Evolutionary conservation across 2,888 invertebrate species (phyloP), one percentile per base, ranked within the genome.

Genomic region (Drosophila trichaetosa): DNA sequence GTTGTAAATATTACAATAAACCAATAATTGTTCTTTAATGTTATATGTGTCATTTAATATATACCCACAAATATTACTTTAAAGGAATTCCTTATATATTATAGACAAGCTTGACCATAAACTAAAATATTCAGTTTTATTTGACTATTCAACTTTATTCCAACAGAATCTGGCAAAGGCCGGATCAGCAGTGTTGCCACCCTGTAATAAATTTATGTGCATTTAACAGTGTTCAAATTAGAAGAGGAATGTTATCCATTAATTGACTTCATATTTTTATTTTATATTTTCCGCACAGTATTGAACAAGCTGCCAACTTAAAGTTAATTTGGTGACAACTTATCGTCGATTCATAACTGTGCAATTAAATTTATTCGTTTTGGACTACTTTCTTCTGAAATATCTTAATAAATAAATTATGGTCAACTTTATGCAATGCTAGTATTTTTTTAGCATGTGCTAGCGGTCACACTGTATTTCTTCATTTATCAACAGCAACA

Each of bases 381-480:
- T 46, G 7, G 13, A 21, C 3, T n/a, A 40, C 7, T 46, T 13
- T 13, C 13, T 21, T 13, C 13, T 1, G 7, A 21, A 21, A 46
- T 21, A 46, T 21, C 21, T 10, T 33, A 33, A 33, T 33, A 4
- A 33, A 33, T 33, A 33, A 33, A 33, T 3, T 24, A 24, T 46
- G 46, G 24, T 24, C 8, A 46, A 8, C 24, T 46, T 46, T 46
- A 24, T 4, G 16, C 16, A 24, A 31, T 31, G 0, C 21, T 42
- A 31, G 57, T 57, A 57, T 57, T 42, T 40, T 24, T 7, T 13
- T 16, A 16, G 6, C n/a, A 40, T 1, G 8, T 34, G 10, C 3
- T 2, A 10, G 4, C 49, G 73, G 78, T 59, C 79, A 76, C 80
- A 80, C 64, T 54, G 8, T 16, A 24, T 40, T 27, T 61, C 34